phyloP scores from a whole-genome alignment of 2,888 invertebrate genomes.

The Ormyrus nitidulus region DNA sequence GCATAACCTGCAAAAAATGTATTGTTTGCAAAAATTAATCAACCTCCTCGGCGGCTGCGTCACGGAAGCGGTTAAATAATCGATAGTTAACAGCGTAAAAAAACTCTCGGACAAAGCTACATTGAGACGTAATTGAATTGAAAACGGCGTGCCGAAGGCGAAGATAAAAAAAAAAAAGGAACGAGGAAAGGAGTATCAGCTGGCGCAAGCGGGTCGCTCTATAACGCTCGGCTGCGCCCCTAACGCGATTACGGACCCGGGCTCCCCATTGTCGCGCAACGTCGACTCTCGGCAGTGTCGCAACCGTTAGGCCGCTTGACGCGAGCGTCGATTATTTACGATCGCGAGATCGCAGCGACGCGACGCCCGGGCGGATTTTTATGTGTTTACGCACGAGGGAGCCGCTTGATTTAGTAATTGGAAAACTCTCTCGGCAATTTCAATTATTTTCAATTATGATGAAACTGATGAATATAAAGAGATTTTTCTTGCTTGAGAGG shows the following conservation, averaged over 20 bases:
- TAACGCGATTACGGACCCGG: conserved; percentile 27
- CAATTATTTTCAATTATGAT: too few relatives aligned
- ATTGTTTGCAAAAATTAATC: too few relatives aligned
- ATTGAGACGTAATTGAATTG: background rate
- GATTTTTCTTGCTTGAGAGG: too few relatives aligned
- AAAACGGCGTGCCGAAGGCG: background rate
- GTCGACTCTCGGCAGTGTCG: background rate
- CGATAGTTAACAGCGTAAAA: too few relatives aligned
- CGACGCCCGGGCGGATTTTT: background rate
- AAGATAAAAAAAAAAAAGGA: background rate
- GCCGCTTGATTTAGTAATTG: background rate
- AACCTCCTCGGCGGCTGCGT: too few relatives aligned
- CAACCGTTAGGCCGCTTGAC: too few relatives aligned
- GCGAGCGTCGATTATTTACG: background rate
- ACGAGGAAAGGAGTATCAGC: background rate
- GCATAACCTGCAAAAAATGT: too few relatives aligned
- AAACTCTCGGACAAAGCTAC: background rate
- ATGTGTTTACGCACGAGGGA: background rate
- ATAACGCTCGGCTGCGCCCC: conserved; percentile 20
- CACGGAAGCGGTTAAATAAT: too few relatives aligned
- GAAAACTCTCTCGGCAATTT: too few relatives aligned
- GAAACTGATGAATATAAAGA: too few relatives aligned
- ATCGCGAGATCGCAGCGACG: background rate
- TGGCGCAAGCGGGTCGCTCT: conserved; percentile 7
- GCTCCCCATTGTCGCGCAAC: conserved; percentile 28